A percentile compares a stretch with the other conserved stretches of the same genome.
Evolutionary conservation across 2,797 vertebrate genomes (phyloP).

Genomic region (Anabacerthia variegaticeps): DNA sequence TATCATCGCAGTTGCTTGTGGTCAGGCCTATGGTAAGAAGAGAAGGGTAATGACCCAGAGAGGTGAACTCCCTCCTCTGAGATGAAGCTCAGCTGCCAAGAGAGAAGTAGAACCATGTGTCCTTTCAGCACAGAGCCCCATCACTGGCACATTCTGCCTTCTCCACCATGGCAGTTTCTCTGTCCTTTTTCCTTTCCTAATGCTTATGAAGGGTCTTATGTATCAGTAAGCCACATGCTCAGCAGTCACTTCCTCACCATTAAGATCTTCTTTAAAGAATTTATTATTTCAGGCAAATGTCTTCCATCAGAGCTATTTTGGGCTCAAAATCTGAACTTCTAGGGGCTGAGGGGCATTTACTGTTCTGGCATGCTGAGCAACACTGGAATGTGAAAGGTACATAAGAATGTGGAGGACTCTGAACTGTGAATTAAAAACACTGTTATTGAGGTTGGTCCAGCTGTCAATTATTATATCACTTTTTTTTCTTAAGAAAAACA

Average conservation of each 20-base stretch:
- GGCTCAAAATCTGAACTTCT: background rate
- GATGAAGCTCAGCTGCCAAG: background rate
- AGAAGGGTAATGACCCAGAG: background rate
- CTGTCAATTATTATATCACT: background rate
- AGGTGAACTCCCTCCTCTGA: background rate
- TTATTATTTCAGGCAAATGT: background rate
- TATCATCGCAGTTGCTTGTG: background rate
- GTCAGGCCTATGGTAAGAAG: background rate
- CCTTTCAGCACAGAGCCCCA: background rate
- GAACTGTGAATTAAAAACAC: background rate
- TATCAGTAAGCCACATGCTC: background rate
- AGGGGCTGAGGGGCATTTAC: background rate
- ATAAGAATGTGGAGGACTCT: background rate
- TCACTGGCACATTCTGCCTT: background rate
- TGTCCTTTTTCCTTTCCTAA: background rate
- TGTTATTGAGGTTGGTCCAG: background rate
- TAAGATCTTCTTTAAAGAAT: background rate
- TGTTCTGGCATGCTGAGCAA: background rate
- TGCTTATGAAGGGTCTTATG: background rate
- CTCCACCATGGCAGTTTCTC: rapidly evolving
- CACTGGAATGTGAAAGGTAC: background rate
- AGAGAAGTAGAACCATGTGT: background rate
- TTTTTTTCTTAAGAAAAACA: background rate
- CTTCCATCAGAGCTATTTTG: background rate
- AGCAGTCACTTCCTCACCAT: background rate